Evolutionary conservation across 2,888 invertebrate genomes (phyloP), one percentile per base, ranked within the genome.

Genomic region (Drosophila paracracens): DNA sequence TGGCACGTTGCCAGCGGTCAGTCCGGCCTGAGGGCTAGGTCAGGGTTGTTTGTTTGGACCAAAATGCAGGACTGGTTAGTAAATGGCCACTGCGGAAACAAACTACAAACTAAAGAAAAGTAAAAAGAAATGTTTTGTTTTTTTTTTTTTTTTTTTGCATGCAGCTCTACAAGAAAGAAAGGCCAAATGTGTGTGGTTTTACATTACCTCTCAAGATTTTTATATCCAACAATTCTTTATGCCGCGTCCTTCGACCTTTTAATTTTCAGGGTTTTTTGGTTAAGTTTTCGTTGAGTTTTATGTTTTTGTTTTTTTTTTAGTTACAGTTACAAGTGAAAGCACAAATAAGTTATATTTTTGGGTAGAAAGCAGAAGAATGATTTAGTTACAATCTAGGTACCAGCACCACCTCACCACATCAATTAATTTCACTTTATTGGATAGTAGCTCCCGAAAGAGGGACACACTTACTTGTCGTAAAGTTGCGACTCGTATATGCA

Each of bases 401-500:
- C 79, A 73, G 63, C 79, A 81, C 81, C 81, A 70, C 54, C n/a
- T 27, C 76, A 81, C 81, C 81, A 70, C 36, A 25, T 27, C 5
- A 33, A 35, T 16, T 10, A 7, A 25, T 18, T 13, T 7, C 16
- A 8, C 29, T 8, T 29, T 48, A 16, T 8, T 16, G 7, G 16
- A 46, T 46, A 1, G n/a, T 25, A n/a, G 25, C 4, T 27, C 38
- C 18, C 54, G 4, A 13, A 13, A 54, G 66, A 36, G 62, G 62
- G n/a, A 57, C 53, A 97, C 62, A 93, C 96, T 95, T 94, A 98
- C 98, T 97, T 90, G 98, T 98, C 75, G 98, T 98, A 92, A 98
- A 98, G 94, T 98, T 98, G 83, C 97, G 95, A 81, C 97, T 97
- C 60, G 97, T 97, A 92, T 98, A 98, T 35, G 97, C 97, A 63